Base-by-base conservation (phyloP, 2,113 vertebrate species). In the Azemiops feae region DNA sequence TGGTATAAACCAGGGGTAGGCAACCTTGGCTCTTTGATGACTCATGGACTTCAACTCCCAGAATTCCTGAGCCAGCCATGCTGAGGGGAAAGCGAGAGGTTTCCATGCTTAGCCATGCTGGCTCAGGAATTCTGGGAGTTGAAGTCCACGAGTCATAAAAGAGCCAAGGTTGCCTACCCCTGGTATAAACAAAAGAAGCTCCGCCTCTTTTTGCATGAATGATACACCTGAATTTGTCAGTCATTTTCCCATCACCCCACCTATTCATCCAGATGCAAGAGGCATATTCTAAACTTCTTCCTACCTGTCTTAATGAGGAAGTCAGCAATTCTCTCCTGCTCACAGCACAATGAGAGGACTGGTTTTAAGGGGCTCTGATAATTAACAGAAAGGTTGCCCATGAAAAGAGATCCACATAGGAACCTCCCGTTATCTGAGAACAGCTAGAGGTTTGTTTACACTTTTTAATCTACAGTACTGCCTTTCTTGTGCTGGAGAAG, bases 301-400 rank as follows among this genome's bases (percentile, higher is more conserved):
- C 43, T 89, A 74, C 92, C 47, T 10, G 18, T 52, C 30, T 90
- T 55, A 90, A 90, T 90, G 88, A 90, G 58, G 57, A 89, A 85
- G 6, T 7, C 69, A 55, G 60, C n/a, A 23, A 89, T 14, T 90
- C 23, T 58, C n/a, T 85, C 69, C 54, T 90, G 92, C 85, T 90
- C 39, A 90, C 14, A 90, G 92, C 18, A 50, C 43, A 90, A 90
- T 23, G 87, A 89, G 54, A 89, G 55, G 22, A 85, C 55, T 5
- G 89, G 30, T 93, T 90, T 90, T 54, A 93, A 64, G 89, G n/a
- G 90, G 23, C n/a, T 87, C 8, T n/a, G 54, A 14, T 14, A 45
- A 54, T 87, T 39, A 58, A 87, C 43, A 8, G n/a, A 23, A 39
- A 54, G 12, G 16, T 20, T 30, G 85, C 11, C 7, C 45, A 90